Evolutionary conservation across 2,888 invertebrate species (phyloP).

Genomic region (Apoda limacodes): DNA sequence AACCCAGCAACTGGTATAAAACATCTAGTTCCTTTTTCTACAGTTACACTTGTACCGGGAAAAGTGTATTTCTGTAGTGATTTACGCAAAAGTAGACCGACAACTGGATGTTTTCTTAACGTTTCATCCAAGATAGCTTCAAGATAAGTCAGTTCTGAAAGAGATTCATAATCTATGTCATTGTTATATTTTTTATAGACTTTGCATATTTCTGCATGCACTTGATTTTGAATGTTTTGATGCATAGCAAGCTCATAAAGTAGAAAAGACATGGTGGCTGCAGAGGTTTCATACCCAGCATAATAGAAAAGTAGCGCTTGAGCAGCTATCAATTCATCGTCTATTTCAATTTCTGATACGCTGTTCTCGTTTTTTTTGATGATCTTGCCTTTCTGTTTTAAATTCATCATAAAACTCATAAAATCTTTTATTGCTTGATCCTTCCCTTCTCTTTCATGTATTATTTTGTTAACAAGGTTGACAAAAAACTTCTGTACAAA

Average conservation of each 20-base stretch:
- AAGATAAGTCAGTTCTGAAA: conserved; percentile 32
- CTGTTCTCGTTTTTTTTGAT: conserved; percentile 11
- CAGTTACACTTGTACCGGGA: conserved; percentile 26
- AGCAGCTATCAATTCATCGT: conserved; percentile 28
- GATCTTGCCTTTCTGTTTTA: conserved; percentile 28
- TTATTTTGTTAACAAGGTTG: conserved; percentile 23
- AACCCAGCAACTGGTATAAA: conserved; percentile 35
- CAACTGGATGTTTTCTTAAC: conserved; percentile 24
- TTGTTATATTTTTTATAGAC: conserved; percentile 24
- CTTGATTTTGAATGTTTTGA: conserved; percentile 30
- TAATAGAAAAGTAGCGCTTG: conserved; percentile 32
- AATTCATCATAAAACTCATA: conserved; percentile 31
- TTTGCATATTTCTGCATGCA: conserved; percentile 33
- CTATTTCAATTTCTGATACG: conserved; percentile 26
- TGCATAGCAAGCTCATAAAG: conserved; percentile 35
- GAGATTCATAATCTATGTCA: conserved; percentile 27
- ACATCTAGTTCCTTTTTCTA: conserved; percentile 30
- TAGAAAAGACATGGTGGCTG: conserved; percentile 34
- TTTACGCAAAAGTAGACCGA: conserved; percentile 28
- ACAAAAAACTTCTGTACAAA: conserved; percentile 23
- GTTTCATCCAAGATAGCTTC: conserved; percentile 24
- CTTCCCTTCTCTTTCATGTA: conserved; percentile 25
- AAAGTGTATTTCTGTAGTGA: conserved; percentile 32
- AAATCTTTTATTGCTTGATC: conserved; percentile 30
- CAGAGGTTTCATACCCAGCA: conserved; percentile 46